Evolutionary conservation across 2,113 vertebrate genomes (phyloP).

Genomic region (Daboia siamensis): DNA sequence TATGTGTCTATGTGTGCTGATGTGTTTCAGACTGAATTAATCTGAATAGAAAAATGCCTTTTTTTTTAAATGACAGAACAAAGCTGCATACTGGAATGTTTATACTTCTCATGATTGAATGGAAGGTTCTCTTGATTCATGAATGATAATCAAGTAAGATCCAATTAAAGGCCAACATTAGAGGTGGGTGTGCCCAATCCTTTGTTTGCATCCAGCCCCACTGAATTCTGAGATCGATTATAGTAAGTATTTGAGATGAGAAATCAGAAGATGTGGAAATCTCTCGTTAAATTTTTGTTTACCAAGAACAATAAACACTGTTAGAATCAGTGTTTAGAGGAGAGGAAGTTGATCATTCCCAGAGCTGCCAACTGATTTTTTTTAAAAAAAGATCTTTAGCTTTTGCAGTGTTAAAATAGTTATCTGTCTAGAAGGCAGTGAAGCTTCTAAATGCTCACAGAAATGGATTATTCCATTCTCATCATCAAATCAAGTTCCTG

Average conservation of each 20-base stretch:
- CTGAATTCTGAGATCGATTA: slow-evolving; percentile 20
- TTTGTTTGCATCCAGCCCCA: slow-evolving; percentile 16
- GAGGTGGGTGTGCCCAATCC: not conserved
- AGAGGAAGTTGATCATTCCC: not conserved
- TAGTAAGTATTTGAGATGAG: not conserved
- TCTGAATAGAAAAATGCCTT: slow-evolving; percentile 10
- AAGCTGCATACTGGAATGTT: slow-evolving; percentile 24
- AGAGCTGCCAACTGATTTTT: not conserved
- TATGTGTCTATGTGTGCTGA: slow-evolving; percentile 7
- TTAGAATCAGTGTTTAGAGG: not conserved
- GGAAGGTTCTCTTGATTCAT: not conserved
- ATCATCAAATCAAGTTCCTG: not conserved
- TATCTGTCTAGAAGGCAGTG: not conserved
- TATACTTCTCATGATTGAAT: slow-evolving; percentile 39
- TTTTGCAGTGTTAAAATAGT: not conserved
- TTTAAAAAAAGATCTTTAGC: not conserved
- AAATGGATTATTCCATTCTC: not conserved
- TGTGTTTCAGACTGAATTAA: slow-evolving; percentile 24
- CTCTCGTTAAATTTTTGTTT: slow-evolving; percentile 20
- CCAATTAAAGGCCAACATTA: slow-evolving; percentile 36
- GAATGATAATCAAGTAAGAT: slow-evolving; percentile 35
- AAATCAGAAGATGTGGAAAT: slow-evolving; percentile 21
- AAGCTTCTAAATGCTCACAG: not conserved
- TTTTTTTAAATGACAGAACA: not conserved
- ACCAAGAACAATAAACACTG: not conserved